A percentile compares a stretch with the other conserved stretches of the same genome.
Conservation (phyloP, 2,797 vertebrate genomes). For the Lindbergichthys nudifrons region DNA sequence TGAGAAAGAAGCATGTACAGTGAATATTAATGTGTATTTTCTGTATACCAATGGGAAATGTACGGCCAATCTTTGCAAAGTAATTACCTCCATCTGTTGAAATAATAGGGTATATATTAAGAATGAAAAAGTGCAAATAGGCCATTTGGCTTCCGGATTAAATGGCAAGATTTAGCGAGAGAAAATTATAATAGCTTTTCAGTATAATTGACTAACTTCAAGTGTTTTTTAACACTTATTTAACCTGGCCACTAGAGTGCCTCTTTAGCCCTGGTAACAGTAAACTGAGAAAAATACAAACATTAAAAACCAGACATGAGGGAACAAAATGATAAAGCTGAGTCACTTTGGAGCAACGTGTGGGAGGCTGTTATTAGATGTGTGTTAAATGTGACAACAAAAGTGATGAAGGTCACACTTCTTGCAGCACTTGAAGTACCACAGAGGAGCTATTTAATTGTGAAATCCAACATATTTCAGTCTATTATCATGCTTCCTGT, state of each 20-base stretch:
- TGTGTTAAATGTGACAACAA: neutral
- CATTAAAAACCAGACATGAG: neutral
- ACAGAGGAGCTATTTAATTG: neutral
- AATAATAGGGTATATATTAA: slow-evolving; percentile 54
- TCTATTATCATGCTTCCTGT: neutral
- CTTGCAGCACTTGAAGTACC: neutral
- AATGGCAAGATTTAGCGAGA: neutral
- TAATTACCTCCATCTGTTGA: slow-evolving; percentile 68
- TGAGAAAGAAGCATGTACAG: slow-evolving; percentile 14
- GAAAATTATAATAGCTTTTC: neutral
- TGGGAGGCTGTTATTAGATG: neutral
- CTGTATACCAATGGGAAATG: slow-evolving; percentile 25
- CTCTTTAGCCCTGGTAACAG: no score
- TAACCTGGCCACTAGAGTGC: neutral
- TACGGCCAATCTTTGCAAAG: slow-evolving; percentile 55
- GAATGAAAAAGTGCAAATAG: neutral
- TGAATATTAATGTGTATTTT: slow-evolving; percentile 7
- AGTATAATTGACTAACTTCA: neutral
- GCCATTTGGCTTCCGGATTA: neutral
- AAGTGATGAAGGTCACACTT: neutral
- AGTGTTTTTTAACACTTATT: slow-evolving; percentile 38
- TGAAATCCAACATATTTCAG: neutral
- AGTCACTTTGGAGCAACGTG: neutral
- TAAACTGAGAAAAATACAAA: neutral
- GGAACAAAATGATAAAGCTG: neutral